A percentile compares a stretch with the other conserved stretches of the same genome.
Conservation (phyloP, 2,797 vertebrate species). For the Lacerta bilineata region DNA sequence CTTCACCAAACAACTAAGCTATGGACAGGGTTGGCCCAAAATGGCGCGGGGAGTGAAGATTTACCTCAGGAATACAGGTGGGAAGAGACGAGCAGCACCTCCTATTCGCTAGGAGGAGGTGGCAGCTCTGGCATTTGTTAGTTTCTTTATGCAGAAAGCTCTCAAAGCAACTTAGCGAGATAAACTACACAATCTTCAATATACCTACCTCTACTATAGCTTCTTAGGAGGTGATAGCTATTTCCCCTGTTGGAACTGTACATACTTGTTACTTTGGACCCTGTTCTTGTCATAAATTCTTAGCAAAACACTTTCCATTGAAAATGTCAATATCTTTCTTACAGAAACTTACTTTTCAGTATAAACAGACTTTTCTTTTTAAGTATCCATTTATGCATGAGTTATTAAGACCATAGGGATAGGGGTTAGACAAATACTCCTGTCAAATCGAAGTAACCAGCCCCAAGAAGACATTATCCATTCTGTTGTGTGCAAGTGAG, state of each 20-base stretch:
- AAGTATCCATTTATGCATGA: not conserved
- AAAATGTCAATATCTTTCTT: not conserved
- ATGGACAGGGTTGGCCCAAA: too few species aligned
- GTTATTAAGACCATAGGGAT: not conserved
- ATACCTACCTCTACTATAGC: not conserved
- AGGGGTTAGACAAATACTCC: constrained; percentile 26
- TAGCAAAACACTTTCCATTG: not conserved
- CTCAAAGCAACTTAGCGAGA: too few species aligned
- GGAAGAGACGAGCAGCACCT: too few species aligned
- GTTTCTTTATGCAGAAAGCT: too few species aligned
- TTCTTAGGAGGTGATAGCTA: not conserved
- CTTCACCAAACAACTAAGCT: too few species aligned
- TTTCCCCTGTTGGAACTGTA: not conserved
- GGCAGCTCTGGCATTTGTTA: too few species aligned
- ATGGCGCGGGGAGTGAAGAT: too few species aligned
- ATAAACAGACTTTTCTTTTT: not conserved
- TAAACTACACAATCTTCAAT: not conserved
- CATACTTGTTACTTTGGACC: not conserved
- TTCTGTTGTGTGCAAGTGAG: constrained; percentile 6
- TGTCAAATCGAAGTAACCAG: constrained; percentile 27
- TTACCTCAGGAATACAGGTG: too few species aligned
- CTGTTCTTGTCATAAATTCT: not conserved
- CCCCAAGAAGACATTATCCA: constrained; percentile 12
- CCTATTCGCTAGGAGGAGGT: too few species aligned
- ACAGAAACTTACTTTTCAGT: not conserved